phyloP scores from a whole-genome alignment of 2,113 vertebrate genomes.

The Rana temporaria region DNA sequence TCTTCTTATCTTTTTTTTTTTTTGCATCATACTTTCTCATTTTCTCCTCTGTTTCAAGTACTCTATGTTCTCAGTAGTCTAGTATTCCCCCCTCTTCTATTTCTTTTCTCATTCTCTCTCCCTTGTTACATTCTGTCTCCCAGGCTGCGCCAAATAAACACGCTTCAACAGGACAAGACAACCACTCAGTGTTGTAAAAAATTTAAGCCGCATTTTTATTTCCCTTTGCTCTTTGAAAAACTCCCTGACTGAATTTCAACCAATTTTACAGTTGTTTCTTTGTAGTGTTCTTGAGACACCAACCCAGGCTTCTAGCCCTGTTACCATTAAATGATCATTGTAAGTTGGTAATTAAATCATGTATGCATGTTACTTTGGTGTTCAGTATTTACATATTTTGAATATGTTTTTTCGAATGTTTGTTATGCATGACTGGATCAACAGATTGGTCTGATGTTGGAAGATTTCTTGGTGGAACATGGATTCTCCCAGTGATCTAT shows the following conservation, averaged over 20 bases:
- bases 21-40: constrained; percentile 16
- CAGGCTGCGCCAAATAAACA: constrained; percentile 33
- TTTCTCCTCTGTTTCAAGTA: constrained; percentile 1
- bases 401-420: neutral
- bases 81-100: constrained; percentile 6
- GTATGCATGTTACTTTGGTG: constrained; percentile 1
- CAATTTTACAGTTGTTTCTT: constrained; percentile 33
- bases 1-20: neutral
- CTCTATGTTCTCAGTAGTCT: neutral
- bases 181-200: constrained; percentile 52
- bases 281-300: constrained; percentile 7
- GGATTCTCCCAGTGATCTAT: too few species aligned
- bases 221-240: constrained; percentile 38
- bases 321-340: constrained; percentile 35
- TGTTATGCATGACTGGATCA: too few species aligned
- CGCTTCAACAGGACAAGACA: constrained; percentile 45
- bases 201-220: constrained; percentile 52
- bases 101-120: constrained; percentile 22
- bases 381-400: constrained; percentile 3
- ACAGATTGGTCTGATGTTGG: too few species aligned
- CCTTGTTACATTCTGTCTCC: constrained; percentile 6
- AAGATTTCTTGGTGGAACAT: too few species aligned
- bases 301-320: constrained; percentile 3
- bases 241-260: constrained; percentile 34
- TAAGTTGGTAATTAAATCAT: constrained; percentile 1